These are phyloP conservation scores for Scotopteryx bipunctaria DNA, from an alignment of 2,888 invertebrate genomes.

Conservation along the genomic window DNA sequence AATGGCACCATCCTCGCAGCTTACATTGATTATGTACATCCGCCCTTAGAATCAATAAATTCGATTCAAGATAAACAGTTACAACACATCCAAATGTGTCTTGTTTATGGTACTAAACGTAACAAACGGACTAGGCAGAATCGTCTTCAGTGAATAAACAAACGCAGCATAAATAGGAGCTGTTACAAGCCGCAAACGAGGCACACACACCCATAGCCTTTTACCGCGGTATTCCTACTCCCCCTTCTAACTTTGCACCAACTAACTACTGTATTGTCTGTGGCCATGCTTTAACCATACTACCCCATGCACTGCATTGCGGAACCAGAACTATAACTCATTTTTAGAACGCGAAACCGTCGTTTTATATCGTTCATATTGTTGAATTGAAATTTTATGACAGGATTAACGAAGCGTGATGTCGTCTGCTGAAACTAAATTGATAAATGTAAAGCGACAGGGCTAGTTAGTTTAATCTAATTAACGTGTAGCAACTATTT, in stretches of 20 bases:
- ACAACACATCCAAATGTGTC: conserved; percentile 19
- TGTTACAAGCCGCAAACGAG: conserved; percentile 32
- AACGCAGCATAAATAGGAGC: conserved; percentile 36
- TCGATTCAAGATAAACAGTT: conserved; percentile 23
- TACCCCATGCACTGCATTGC: conserved; percentile 81
- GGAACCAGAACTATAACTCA: conserved; percentile 76
- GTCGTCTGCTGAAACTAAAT: conserved; percentile 46
- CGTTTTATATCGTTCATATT: conserved; percentile 65
- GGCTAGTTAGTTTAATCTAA: conserved; percentile 34
- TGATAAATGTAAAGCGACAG: conserved; percentile 37
- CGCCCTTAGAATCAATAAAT: conserved; percentile 33
- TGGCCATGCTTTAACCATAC: conserved; percentile 36
- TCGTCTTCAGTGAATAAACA: conserved; percentile 32
- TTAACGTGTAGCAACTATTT: conserved; percentile 31
- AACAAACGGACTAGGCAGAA: conserved; percentile 18
- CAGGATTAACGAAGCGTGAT: conserved; percentile 65
- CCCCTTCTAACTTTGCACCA: conserved; percentile 27
- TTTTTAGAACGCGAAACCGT: conserved; percentile 73
- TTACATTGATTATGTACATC: conserved; percentile 35
- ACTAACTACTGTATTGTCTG: conserved; percentile 18
- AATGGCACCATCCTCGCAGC: conserved; percentile 29
- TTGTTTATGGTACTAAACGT: conserved; percentile 20
- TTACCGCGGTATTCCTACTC: conserved; percentile 22
- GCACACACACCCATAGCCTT: conserved; percentile 35
- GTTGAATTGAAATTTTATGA: conserved; percentile 70